phyloP scores from a whole-genome alignment of 2,888 invertebrate species.

The Pycnomerus fuliginosus region DNA sequence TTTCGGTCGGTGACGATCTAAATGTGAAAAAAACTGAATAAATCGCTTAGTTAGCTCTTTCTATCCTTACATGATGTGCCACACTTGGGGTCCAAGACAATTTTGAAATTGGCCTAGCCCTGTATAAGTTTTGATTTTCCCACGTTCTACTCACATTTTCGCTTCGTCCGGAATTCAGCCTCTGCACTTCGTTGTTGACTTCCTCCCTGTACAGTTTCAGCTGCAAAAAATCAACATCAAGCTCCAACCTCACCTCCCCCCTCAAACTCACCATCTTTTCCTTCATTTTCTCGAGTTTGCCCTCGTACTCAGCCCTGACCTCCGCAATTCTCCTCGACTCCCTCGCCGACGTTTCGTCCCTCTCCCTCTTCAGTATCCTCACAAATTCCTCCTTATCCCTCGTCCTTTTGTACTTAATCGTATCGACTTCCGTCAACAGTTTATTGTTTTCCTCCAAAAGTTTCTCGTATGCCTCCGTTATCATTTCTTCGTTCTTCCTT shows the following conservation, averaged over 20 bases:
- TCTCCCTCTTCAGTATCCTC: slow-evolving; percentile 42
- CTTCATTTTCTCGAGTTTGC: slow-evolving; percentile 76
- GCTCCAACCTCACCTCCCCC: slow-evolving; percentile 81
- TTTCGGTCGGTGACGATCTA: too few species aligned
- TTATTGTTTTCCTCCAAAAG: slow-evolving; percentile 49
- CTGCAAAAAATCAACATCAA: slow-evolving; percentile 52
- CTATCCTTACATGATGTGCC: too few species aligned
- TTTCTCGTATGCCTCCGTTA: slow-evolving; percentile 50
- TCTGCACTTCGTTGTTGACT: slow-evolving; percentile 60
- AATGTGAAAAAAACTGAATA: too few species aligned
- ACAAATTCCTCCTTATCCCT: slow-evolving; percentile 49
- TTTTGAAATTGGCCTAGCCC: too few species aligned
- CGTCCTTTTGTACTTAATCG: slow-evolving; percentile 46
- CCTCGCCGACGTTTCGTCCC: slow-evolving; percentile 39
- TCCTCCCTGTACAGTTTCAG: slow-evolving; percentile 65
- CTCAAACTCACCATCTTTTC: slow-evolving; percentile 78
- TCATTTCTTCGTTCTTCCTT: slow-evolving; percentile 34
- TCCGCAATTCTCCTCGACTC: slow-evolving; percentile 55
- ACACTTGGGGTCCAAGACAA: too few species aligned
- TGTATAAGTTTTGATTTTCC: too few species aligned
- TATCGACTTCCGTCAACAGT: slow-evolving; percentile 46
- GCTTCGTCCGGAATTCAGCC: slow-evolving; percentile 57
- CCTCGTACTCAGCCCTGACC: slow-evolving; percentile 67
- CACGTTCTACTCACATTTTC: slow-evolving; percentile 57
- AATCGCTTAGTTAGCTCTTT: too few species aligned